A percentile compares a stretch with the other conserved stretches of the same genome.
These are phyloP conservation scores for Hypanus sabinus DNA, from an alignment of 2,113 vertebrate species.

Conservation along the genomic window DNA sequence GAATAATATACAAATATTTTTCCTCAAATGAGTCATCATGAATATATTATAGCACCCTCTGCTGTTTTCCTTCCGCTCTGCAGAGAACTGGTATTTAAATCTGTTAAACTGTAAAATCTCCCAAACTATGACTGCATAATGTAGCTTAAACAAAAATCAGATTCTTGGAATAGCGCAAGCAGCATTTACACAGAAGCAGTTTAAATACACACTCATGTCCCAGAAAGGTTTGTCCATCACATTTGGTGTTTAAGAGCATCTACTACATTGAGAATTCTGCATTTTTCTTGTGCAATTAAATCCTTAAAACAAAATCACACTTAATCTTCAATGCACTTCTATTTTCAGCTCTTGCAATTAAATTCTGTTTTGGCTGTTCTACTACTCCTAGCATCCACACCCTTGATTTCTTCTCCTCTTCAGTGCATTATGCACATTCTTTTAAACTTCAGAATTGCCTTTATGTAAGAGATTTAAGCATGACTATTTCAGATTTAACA, in stretches of 20 bases:
- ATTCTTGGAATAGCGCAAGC: background rate
- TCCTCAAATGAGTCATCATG: background rate
- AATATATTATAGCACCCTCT: background rate
- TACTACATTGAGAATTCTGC: too few species aligned
- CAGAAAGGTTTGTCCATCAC: background rate
- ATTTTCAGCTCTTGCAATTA: background rate
- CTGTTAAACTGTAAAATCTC: background rate
- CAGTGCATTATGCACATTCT: too few species aligned
- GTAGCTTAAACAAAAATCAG: slow-evolving; percentile 1
- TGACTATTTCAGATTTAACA: background rate
- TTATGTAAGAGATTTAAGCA: too few species aligned
- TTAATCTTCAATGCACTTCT: background rate
- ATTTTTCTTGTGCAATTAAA: too few species aligned
- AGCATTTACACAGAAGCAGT: background rate
- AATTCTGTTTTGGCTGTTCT: background rate
- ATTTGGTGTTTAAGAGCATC: background rate
- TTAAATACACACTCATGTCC: background rate
- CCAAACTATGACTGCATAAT: background rate
- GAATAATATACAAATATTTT: background rate
- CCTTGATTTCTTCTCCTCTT: background rate
- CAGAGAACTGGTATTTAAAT: background rate
- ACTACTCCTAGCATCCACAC: background rate
- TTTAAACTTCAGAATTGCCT: too few species aligned
- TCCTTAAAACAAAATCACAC: background rate
- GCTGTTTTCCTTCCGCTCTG: background rate